Evolutionary conservation across 2,797 vertebrate species (phyloP).

Genomic region (Chelonia mydas): DNA sequence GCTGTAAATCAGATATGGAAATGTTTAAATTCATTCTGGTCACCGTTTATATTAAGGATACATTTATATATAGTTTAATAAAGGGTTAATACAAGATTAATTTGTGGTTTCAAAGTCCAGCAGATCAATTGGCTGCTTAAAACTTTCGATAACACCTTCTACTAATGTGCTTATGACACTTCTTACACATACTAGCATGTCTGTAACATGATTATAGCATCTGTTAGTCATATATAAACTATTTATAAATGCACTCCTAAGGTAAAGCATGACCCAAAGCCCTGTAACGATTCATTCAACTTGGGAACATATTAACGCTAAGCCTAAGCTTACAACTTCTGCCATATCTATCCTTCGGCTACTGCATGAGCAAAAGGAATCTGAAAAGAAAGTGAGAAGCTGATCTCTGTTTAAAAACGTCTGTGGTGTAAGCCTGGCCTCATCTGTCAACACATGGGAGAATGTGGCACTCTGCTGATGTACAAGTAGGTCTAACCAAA

Average conservation of each 20-base stretch:
- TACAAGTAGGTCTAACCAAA: not conserved
- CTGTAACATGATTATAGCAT: not conserved
- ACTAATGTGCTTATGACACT: not conserved
- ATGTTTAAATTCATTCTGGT: slow-evolving; percentile 33
- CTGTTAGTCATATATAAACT: not conserved
- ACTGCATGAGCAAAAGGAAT: slow-evolving; percentile 1
- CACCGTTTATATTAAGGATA: slow-evolving; percentile 52
- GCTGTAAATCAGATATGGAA: slow-evolving; percentile 47
- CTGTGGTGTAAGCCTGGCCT: not conserved
- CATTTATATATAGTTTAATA: slow-evolving; percentile 39
- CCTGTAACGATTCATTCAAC: not conserved
- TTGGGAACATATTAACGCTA: not conserved
- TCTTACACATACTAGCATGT: not conserved
- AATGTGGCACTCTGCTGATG: not conserved
- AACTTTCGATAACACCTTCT: not conserved
- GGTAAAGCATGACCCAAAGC: not conserved
- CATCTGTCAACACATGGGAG: not conserved
- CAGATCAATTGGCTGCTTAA: not conserved
- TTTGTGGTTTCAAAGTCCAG: slow-evolving; percentile 34
- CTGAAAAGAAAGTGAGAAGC: not conserved
- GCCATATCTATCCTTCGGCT: not conserved
- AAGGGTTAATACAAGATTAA: slow-evolving; percentile 62
- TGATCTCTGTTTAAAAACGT: not conserved
- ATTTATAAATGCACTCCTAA: not conserved
- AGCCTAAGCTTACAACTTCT: not conserved